Conservation (phyloP, 53 echinoderm and acorn worm species). For the Antedon mediterranea region DNA sequence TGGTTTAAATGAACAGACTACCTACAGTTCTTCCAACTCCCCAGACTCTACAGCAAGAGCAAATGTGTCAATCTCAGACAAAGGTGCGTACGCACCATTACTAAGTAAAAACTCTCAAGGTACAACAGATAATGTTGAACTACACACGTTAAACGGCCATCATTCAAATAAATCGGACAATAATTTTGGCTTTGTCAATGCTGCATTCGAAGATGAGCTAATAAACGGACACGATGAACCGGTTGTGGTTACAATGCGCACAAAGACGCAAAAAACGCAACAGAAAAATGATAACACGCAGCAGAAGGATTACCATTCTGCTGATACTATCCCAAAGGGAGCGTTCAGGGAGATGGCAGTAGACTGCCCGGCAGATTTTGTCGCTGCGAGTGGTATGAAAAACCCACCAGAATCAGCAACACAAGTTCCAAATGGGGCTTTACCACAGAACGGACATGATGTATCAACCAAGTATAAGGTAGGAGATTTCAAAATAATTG, state of each 20-base stretch:
- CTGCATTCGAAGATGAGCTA: constrained; percentile 18
- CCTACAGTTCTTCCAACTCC: constrained; percentile 35
- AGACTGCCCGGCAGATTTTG: constrained; percentile 93
- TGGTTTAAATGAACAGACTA: constrained; percentile 16
- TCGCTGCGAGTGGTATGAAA: constrained; percentile 99
- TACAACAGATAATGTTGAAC: neutral
- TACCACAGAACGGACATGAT: neutral
- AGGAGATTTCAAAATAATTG: no score
- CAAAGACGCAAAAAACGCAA: neutral
- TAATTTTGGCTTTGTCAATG: constrained; percentile 15
- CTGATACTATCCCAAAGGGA: constrained; percentile 10
- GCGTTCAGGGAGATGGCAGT: constrained; percentile 77
- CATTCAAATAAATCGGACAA: neutral
- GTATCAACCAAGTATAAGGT: neutral
- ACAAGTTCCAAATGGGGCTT: neutral
- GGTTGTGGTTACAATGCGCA: neutral
- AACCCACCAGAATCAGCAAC: constrained; percentile 35
- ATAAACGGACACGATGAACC: neutral
- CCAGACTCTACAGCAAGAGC: constrained; percentile 19
- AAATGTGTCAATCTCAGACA: neutral
- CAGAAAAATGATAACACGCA: neutral
- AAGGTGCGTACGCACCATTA: neutral
- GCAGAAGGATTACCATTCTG: neutral
- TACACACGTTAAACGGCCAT: neutral
- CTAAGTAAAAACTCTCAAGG: neutral